Conservation (phyloP, 2,888 invertebrate species). For the Rhopalosiphum nymphaeae region DNA sequence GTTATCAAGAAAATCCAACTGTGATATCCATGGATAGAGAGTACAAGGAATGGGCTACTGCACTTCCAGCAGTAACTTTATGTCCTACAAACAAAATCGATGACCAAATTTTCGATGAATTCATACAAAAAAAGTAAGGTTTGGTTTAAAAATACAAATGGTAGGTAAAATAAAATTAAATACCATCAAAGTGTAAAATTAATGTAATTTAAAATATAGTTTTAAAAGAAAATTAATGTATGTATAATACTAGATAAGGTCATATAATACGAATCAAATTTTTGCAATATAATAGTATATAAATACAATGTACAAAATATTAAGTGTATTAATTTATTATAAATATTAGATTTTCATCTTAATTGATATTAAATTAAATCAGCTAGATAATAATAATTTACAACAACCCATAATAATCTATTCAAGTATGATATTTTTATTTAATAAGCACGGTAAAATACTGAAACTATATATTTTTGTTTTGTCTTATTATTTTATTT, state of each 20-base stretch:
- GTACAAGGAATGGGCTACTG: slow-evolving; percentile 69
- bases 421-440: neutral
- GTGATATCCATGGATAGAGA: slow-evolving; percentile 69
- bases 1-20: slow-evolving; percentile 68
- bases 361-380: neutral
- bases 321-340: neutral
- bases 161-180: neutral
- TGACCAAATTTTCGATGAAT: slow-evolving; percentile 43
- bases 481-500: neutral
- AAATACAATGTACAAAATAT: neutral
- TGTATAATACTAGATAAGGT: neutral
- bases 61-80: slow-evolving; percentile 68
- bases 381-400: neutral
- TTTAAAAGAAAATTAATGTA: neutral
- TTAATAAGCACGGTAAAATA: neutral
- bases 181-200: neutral
- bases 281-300: no score
- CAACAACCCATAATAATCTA: neutral
- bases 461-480: neutral
- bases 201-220: neutral
- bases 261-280: no score
- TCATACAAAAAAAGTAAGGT: slow-evolving; percentile 24
- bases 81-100: slow-evolving; percentile 67
- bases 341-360: neutral
- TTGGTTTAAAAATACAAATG: neutral